Evolutionary conservation across 2,113 vertebrate species (phyloP), one percentile per base, ranked within the genome.

Genomic region (Danio rerio): DNA sequence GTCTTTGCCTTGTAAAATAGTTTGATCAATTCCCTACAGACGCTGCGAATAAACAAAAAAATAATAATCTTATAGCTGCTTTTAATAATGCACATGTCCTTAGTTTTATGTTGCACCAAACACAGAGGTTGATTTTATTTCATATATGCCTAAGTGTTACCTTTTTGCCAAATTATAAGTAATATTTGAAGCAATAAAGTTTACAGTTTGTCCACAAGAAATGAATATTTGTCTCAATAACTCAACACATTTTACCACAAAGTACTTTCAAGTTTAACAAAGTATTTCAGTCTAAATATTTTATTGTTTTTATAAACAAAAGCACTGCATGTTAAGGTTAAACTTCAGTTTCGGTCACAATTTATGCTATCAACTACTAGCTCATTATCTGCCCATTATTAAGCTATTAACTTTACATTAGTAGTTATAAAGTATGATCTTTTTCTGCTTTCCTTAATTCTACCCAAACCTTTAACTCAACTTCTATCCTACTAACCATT

Each of bases 101-200:
- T 40, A 7, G n/a, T 45, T 75, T 73, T 45, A 12, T 18, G 16
- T 58, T 20, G 42, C 8, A 73, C 52, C 55, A 45, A 56, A 74
- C 11, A 75, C n/a, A 75, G 31, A 45, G 42, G 31, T 45, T 59
- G 74, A 21, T 50, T 49, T 77, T 20, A 49, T 49, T 21, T 6
- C 61, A 61, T 47, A 61, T 49, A 6, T 20, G 16, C 10, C 18
- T 11, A 77, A 61, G 74, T 65, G 76, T 78, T 78, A 78, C 49
- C 7, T 77, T 77, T 76, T 82, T 69, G 75, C 75, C 52, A 85
- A 85, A 82, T 82, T 83, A 3, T 52, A 50, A 62, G n/a, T 74
- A 59, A 80, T 76, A 63, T 77, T 65, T 49, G 52, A 80, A 83
- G 81, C 85, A 86, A 83, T 85, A 81, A 76, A 76, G 49, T 68